phyloP scores from a whole-genome alignment of 2,888 invertebrate species.

The Stenodema calcarata region DNA sequence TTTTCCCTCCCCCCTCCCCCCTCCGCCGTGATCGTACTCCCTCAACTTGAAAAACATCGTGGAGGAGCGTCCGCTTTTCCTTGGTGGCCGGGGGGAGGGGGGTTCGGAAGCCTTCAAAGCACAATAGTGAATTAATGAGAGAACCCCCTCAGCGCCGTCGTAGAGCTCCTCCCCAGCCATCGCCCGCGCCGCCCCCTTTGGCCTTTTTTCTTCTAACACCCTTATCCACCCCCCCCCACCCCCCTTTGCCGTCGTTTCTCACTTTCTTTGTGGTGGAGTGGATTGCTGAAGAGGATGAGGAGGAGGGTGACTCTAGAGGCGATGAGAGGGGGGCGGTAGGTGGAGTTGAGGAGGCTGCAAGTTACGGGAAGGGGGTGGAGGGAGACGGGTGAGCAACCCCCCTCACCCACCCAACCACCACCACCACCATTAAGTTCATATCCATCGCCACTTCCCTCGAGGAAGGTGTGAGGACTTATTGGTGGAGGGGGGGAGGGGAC shows the following conservation, averaged over 20 bases:
- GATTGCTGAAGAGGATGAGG: background rate
- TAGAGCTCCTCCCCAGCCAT: background rate
- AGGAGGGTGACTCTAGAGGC: constrained; percentile 47
- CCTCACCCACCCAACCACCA: background rate
- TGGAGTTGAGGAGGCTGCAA: constrained; percentile 52
- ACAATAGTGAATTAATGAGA: constrained; percentile 37
- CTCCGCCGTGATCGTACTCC: too few relatives aligned
- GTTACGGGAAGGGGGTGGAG: constrained; percentile 48
- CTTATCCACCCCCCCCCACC: background rate
- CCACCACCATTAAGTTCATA: background rate
- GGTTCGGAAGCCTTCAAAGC: constrained; percentile 24
- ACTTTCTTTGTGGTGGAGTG: background rate
- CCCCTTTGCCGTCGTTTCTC: background rate
- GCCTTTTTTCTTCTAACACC: constrained; percentile 1
- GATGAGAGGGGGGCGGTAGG: constrained; percentile 18
- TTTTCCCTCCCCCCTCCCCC: background rate
- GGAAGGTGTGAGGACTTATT: too few relatives aligned
- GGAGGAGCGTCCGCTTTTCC: constrained; percentile 5
- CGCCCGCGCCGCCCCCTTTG: background rate
- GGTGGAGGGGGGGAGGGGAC: too few relatives aligned
- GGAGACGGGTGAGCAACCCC: constrained; percentile 34
- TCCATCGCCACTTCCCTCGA: too few relatives aligned
- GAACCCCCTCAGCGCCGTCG: too few relatives aligned
- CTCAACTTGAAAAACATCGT: constrained; percentile 15
- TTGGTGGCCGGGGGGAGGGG: background rate